A percentile compares a stretch with the other conserved stretches of the same genome.
These are phyloP conservation scores for Cerastis leucographa DNA, from an alignment of 2,888 invertebrate species.

Conservation along the genomic window DNA sequence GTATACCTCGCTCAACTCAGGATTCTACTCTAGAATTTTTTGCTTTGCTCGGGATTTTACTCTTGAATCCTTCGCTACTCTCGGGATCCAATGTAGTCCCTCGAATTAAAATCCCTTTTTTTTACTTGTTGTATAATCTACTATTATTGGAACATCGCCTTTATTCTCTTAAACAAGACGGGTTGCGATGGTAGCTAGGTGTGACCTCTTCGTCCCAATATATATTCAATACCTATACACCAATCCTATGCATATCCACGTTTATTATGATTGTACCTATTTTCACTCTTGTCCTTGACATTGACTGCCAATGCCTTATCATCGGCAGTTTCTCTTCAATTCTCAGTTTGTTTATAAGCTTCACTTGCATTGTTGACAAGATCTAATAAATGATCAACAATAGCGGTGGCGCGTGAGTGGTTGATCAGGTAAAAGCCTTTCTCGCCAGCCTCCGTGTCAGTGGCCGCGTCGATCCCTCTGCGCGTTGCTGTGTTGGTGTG, in stretches of 20 bases:
- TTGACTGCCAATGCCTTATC: not conserved
- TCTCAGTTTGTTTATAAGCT: not conserved
- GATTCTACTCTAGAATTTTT: no score
- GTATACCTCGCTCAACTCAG: no score
- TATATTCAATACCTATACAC: not conserved
- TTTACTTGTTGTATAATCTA: no score
- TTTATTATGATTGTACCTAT: no score
- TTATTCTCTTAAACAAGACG: not conserved
- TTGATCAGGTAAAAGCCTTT: slow-evolving; percentile 60
- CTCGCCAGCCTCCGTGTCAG: slow-evolving; percentile 59
- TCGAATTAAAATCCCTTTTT: no score
- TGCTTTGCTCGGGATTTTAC: no score
- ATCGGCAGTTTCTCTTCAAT: not conserved
- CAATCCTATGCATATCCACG: not conserved
- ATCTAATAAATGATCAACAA: slow-evolving; percentile 41
- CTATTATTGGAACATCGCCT: no score
- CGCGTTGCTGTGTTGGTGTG: slow-evolving; percentile 48
- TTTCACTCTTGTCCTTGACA: not conserved
- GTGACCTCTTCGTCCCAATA: not conserved
- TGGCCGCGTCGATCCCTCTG: slow-evolving; percentile 48
- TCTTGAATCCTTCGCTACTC: no score
- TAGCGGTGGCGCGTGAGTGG: slow-evolving; percentile 35
- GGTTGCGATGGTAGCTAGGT: not conserved
- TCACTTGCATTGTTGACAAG: slow-evolving; percentile 17
- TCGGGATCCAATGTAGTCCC: no score